phyloP scores from a whole-genome alignment of 1,140 invertebrate genomes.

The Drosophila ananassae region DNA sequence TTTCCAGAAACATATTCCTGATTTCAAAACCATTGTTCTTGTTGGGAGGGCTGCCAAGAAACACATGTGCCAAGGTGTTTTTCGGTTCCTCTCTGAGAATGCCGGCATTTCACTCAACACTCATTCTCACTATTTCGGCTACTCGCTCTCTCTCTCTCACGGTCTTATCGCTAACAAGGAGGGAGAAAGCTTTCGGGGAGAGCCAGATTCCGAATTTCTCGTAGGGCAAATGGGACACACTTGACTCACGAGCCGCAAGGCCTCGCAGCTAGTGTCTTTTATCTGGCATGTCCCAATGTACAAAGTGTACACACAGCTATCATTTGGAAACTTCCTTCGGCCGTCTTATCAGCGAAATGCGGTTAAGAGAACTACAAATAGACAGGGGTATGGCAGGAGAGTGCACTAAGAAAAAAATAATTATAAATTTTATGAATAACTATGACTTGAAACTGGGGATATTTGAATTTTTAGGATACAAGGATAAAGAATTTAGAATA shows the following conservation, averaged over 20 bases:
- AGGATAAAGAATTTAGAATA: not conserved
- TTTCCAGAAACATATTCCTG: not conserved
- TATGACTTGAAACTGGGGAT: too few species aligned
- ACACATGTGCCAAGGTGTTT: slow-evolving; percentile 17
- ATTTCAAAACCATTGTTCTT: slow-evolving; percentile 1
- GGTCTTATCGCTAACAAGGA: slow-evolving; percentile 39
- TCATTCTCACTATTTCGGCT: slow-evolving; percentile 1
- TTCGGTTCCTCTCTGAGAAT: slow-evolving; percentile 18
- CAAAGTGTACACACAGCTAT: slow-evolving; percentile 28
- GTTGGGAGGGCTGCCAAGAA: not conserved
- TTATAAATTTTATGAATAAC: not conserved
- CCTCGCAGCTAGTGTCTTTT: slow-evolving; percentile 53
- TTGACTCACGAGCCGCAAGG: slow-evolving; percentile 44
- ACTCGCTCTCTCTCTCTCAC: slow-evolving; percentile 9
- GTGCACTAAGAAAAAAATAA: not conserved
- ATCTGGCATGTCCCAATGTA: slow-evolving; percentile 57
- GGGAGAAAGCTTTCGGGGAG: slow-evolving; percentile 37
- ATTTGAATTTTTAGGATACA: not conserved
- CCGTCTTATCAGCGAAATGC: slow-evolving; percentile 57
- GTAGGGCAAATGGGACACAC: slow-evolving; percentile 46
- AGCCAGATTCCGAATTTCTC: slow-evolving; percentile 13
- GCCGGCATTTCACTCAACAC: slow-evolving; percentile 29
- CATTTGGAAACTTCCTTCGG: slow-evolving; percentile 58
- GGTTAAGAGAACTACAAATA: slow-evolving; percentile 41
- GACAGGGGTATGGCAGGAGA: slow-evolving; percentile 11